Percentiles rank a stretch among this genome's conserved stretches.
These are phyloP conservation scores for Drosophila ohnishii DNA, from an alignment of 1,140 invertebrate genomes.

Conservation along the genomic window DNA sequence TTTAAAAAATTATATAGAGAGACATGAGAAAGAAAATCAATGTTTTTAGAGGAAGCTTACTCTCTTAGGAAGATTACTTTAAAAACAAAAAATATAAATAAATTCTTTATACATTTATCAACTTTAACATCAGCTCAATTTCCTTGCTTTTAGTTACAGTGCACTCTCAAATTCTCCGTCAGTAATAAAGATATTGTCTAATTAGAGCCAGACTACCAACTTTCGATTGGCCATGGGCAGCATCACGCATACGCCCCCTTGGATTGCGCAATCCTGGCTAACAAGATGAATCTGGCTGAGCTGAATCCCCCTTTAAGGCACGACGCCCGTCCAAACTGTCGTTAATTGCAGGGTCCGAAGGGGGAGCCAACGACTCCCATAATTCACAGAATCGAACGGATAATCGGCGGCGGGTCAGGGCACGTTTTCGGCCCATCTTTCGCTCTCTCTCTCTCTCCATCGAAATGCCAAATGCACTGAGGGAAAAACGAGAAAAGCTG, in stretches of 20 bases:
- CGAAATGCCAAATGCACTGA: slow-evolving; percentile 51
- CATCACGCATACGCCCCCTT: slow-evolving; percentile 71
- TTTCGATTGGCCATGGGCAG: slow-evolving; percentile 62
- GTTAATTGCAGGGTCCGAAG: slow-evolving; percentile 48
- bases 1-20: neutral
- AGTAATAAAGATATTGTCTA: slow-evolving; percentile 79
- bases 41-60: too few species aligned
- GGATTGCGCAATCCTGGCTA: slow-evolving; percentile 41
- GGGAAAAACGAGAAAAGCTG: slow-evolving; percentile 33
- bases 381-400: slow-evolving; percentile 60
- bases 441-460: neutral
- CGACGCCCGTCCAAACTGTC: slow-evolving; percentile 37
- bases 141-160: neutral
- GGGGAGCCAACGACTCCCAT: slow-evolving; percentile 38
- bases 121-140: too few species aligned
- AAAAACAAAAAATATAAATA: too few species aligned
- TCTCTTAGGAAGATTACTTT: too few species aligned
- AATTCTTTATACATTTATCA: neutral
- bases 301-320: slow-evolving; percentile 22
- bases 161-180: slow-evolving; percentile 7
- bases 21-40: neutral
- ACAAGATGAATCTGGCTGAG: slow-evolving; percentile 18
- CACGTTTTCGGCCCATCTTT: slow-evolving; percentile 58
- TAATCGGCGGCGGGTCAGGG: slow-evolving; percentile 39
- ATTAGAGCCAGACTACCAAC: slow-evolving; percentile 52